Base-by-base conservation (phyloP, 2,797 vertebrate species). In the Hapalemur alaotrensis region DNA sequence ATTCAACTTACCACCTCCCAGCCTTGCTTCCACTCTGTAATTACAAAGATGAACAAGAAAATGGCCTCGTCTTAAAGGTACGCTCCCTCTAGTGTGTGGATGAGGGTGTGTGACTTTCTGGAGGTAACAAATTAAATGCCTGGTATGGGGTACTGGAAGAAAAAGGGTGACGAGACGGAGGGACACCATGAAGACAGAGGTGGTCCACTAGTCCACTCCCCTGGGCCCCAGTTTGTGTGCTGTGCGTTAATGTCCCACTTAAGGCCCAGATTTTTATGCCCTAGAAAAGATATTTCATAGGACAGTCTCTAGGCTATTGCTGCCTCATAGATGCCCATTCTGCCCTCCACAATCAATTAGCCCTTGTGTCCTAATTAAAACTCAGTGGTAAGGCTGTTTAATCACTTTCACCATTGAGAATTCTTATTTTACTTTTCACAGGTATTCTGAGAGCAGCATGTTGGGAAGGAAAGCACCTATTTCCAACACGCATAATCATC, bases 331-430 rank as follows among this genome's bases (percentile, higher is more conserved):
- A 97, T 97, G 32, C 87, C 85, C 89, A 87, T 98, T 98, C 96
- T 93, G 46, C 86, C 84, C 54, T 94, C 41, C 95, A 97, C 95
- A 97, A 85, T 97, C 96, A 97, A 98, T 96, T 69, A 96, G 79
- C 93, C 95, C 91, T 98, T 97, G 93, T 97, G 96, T 83, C 69
- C 95, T 98, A 98, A 98, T 98, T 98, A 98, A 98, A 98, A 98
- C 97, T 98, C 98, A 97, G 93, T 96, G 86, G 81, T 96, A 95
- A 98, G 93, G 91, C 95, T 97, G 93, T 97, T 98, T 98, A 98
- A 98, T 98, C 98, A 98, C 93, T 98, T 89, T 80, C 96, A 97
- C 89, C 86, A 96, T 95, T 96, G 94, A 98, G 97, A 97, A 98
- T 95, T 97, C 89, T 97, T 98, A 96, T 97, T 98, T 98, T 98